Evolutionary conservation across 2,113 vertebrate species (phyloP).

Genomic region (Stegastes partitus): DNA sequence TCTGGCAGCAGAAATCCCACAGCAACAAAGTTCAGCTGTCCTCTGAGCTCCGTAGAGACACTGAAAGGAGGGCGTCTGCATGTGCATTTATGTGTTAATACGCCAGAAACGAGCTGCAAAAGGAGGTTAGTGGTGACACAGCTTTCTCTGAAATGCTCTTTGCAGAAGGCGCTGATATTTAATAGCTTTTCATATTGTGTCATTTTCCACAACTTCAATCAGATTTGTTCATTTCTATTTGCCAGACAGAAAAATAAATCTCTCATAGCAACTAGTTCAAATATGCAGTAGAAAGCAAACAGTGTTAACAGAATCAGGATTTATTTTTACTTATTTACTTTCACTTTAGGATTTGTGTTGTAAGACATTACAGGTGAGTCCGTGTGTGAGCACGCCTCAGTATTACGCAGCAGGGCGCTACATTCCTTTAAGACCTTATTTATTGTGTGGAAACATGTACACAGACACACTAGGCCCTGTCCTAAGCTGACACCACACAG

Average conservation of each 20-base stretch:
- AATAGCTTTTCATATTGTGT: too few species aligned
- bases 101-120: not conserved
- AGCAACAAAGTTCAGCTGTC: slow-evolving; percentile 50
- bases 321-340: not conserved
- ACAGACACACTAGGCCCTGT: slow-evolving; percentile 15
- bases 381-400: not conserved
- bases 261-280: not conserved
- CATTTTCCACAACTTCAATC: too few species aligned
- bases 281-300: not conserved
- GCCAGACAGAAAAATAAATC: too few species aligned
- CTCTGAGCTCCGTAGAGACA: slow-evolving; percentile 26
- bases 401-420: not conserved
- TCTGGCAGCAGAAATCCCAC: slow-evolving; percentile 40
- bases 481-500: slow-evolving; percentile 21
- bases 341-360: not conserved
- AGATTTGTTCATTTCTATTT: too few species aligned
- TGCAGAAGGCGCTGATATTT: not conserved
- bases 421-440: slow-evolving; percentile 5
- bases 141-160: not conserved
- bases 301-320: not conserved
- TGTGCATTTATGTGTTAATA: slow-evolving; percentile 5
- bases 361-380: not conserved
- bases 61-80: not conserved
- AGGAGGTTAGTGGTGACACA: not conserved
- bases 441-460: not conserved